A percentile compares a stretch with the other conserved stretches of the same genome.
Conservation (phyloP, 2,888 invertebrate species). For the Seira musarum region DNA sequence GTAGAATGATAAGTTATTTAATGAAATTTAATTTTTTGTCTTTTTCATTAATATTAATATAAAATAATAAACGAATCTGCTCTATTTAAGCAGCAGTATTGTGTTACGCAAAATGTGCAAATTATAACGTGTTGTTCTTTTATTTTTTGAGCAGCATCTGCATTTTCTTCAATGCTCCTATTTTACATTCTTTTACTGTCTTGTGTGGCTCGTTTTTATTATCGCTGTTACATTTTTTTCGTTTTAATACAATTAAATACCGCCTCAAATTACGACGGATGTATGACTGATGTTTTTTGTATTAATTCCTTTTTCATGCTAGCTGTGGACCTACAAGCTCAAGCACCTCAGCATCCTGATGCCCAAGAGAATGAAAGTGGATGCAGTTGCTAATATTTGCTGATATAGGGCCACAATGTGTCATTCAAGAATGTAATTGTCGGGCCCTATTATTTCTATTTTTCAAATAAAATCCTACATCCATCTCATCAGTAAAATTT, state of each 20-base stretch:
- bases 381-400: slow-evolving; percentile 82
- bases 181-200: slow-evolving; percentile 14
- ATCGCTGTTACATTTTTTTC: neutral
- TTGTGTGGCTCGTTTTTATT: neutral
- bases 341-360: slow-evolving; percentile 85
- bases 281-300: neutral
- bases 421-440: neutral
- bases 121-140: neutral
- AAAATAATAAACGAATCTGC: neutral
- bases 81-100: neutral
- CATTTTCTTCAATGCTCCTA: neutral
- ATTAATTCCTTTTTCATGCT: slow-evolving; percentile 66
- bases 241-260: neutral
- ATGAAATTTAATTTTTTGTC: neutral
- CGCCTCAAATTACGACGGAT: neutral
- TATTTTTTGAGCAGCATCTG: neutral
- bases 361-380: slow-evolving; percentile 86
- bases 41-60: neutral
- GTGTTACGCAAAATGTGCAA: neutral
- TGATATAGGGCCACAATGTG: slow-evolving; percentile 47
- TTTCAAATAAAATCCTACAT: too few relatives aligned
- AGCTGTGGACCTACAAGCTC: slow-evolving; percentile 89
- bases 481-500: too few relatives aligned
- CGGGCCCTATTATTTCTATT: slow-evolving; percentile 28
- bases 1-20: too few relatives aligned